Evolutionary conservation across 2,888 invertebrate species (phyloP), one percentile per base, ranked within the genome.

Genomic region (Tenthredo livida): DNA sequence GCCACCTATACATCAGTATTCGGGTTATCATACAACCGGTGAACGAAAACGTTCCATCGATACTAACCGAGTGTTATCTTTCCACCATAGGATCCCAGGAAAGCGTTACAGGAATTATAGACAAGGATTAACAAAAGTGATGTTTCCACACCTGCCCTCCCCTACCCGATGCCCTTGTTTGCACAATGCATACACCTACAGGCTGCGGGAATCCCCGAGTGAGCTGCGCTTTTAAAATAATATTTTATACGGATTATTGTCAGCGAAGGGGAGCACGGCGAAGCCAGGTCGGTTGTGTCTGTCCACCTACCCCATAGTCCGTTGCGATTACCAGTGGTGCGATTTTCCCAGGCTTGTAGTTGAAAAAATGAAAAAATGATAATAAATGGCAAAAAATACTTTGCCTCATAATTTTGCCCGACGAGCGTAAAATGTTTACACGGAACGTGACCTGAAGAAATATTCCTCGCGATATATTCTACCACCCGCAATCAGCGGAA

Each of bases 171-270:
- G 40, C 65, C 83, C 73, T 83, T 61, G 58, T 84, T 83, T 86
- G 61, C 78, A 21, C 29, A 21, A 58, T 82, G 77, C 85, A n/a
- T 70, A 72, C 65, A 84, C 58, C 50, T 29, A 77, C 77, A 77
- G 37, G 40, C 50, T 21, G 29, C 29, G n/a, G 77, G 77, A 73
- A 73, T 77, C 67, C 58, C 78, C 50, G 78, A 78, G 37, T 78
- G 65, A 15, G 67, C 54, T 54, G 84, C 86, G 89, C 88, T 88
- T 90, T 90, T 89, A 88, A 90, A 91, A 92, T 90, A 92, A 92
- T 92, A 92, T 92, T 92, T 91, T 88, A 90, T 86, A 88, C 87
- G 89, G 90, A 91, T 92, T 91, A 91, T 90, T 90, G 89, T 88
- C 88, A 61, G 37, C 61, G 21, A 50, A 25, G 40, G 37, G 61